Conservation (phyloP, 2,888 invertebrate genomes). For the Maniola hyperantus region DNA sequence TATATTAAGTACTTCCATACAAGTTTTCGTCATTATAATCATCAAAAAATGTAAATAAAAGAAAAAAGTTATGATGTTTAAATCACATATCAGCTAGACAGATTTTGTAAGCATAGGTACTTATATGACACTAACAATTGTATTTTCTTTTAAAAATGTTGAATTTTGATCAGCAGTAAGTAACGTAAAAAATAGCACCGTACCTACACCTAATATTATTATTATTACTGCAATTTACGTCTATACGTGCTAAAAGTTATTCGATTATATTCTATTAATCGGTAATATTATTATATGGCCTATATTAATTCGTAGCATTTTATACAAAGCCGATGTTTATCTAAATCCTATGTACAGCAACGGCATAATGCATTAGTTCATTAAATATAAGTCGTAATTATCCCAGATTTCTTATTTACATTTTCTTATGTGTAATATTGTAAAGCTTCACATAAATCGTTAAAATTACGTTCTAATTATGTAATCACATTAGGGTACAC, state of each 20-base stretch:
- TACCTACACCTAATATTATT: background rate
- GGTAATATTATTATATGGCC: slow-evolving; percentile 3
- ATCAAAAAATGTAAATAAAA: no score
- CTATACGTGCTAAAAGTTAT: background rate
- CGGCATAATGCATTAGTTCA: slow-evolving; percentile 35
- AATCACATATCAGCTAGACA: background rate
- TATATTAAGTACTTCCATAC: no score
- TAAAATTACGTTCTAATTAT: slow-evolving; percentile 42
- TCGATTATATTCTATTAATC: background rate
- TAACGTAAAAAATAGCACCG: background rate
- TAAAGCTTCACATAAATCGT: slow-evolving; percentile 73
- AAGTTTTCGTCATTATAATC: no score
- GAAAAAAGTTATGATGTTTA: background rate
- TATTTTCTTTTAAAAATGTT: background rate
- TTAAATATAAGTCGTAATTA: slow-evolving; percentile 82
- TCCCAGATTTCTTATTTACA: slow-evolving; percentile 78
- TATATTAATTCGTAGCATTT: slow-evolving; percentile 22
- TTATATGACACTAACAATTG: background rate
- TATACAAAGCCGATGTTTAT: slow-evolving; percentile 20
- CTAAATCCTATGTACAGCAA: slow-evolving; percentile 31
- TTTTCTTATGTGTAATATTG: slow-evolving; percentile 62
- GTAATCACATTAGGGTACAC: background rate
- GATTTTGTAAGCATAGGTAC: background rate
- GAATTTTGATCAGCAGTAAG: background rate
- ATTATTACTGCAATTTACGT: background rate